Conservation (phyloP, 2,888 invertebrate genomes). For the Tribolium freemani region DNA sequence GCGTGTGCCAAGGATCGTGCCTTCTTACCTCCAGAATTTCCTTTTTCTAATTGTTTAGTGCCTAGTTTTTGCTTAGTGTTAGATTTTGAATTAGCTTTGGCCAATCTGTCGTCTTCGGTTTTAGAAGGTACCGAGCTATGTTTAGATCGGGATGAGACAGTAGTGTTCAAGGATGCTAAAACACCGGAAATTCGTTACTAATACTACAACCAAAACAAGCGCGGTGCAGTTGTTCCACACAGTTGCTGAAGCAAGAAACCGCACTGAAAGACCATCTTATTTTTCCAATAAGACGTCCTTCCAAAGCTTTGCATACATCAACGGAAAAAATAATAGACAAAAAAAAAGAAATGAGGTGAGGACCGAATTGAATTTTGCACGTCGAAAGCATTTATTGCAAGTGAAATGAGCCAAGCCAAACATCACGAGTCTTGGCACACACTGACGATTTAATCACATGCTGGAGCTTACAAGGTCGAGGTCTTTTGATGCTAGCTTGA, state of each 20-base stretch:
- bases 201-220: constrained; percentile 51
- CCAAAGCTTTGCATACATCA: constrained; percentile 50
- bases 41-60: constrained; percentile 62
- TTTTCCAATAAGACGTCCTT: constrained; percentile 21
- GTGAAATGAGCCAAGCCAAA: constrained; percentile 56
- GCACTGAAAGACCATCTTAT: constrained; percentile 36
- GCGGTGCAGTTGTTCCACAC: constrained; percentile 49
- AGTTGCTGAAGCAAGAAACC: constrained; percentile 42
- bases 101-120: constrained; percentile 68
- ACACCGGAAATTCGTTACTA: constrained; percentile 68
- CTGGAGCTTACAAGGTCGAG: constrained; percentile 78
- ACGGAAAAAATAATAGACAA: constrained; percentile 40
- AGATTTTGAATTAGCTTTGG: constrained; percentile 65
- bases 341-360: constrained; percentile 43
- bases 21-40: constrained; percentile 65
- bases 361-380: constrained; percentile 46
- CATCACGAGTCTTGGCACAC: constrained; percentile 69
- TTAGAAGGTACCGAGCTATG: constrained; percentile 74
- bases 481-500: constrained; percentile 73
- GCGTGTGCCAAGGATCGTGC: constrained; percentile 68
- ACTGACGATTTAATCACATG: constrained; percentile 55
- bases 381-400: constrained; percentile 48
- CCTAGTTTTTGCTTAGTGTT: constrained; percentile 62
- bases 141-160: constrained; percentile 80
- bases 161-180: constrained; percentile 83